Conservation (phyloP, 2,797 vertebrate genomes). For the Notolabrus celidotus region DNA sequence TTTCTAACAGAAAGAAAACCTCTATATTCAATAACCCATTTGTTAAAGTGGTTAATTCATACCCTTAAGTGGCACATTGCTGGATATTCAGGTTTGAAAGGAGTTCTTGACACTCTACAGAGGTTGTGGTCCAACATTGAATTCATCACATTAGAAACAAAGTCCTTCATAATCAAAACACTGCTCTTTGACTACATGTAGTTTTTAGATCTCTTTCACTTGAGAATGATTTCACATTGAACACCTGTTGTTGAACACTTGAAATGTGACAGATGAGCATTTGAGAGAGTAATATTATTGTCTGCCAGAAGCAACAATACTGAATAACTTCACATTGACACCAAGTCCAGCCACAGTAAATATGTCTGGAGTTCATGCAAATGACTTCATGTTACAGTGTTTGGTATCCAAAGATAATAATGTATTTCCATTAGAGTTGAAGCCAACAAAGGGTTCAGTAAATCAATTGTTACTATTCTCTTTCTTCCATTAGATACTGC, state of each 20-base stretch:
- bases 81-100: neutral
- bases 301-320: neutral
- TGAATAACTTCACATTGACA: neutral
- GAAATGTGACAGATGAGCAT: neutral
- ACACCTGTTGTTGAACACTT: neutral
- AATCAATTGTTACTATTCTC: neutral
- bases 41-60: neutral
- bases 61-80: neutral
- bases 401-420: constrained; percentile 1
- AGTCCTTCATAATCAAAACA: neutral
- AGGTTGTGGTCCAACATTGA: neutral
- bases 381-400: neutral
- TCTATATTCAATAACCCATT: neutral
- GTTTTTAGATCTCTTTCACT: neutral
- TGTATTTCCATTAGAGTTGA: neutral
- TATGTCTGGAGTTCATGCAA: neutral
- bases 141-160: neutral
- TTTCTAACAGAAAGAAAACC: neutral
- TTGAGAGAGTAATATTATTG: neutral
- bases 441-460: neutral
- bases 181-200: neutral
- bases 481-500: neutral
- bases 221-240: neutral
- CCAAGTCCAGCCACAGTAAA: neutral
- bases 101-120: no score